Conservation (phyloP, 2,888 invertebrate genomes). For the Linnaemya vulpina region DNA sequence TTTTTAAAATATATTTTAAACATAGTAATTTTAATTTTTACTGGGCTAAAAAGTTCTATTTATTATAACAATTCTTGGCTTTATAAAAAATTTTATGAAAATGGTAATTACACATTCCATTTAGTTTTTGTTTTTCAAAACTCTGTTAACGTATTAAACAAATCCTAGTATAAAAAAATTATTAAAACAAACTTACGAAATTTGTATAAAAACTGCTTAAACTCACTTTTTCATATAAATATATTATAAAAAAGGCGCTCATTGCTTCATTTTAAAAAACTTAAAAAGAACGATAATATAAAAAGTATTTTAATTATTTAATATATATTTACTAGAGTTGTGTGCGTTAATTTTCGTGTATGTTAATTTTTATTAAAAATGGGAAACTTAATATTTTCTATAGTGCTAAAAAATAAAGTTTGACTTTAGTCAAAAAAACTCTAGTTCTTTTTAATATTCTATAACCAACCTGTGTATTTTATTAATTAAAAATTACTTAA, state of each 20-base stretch:
- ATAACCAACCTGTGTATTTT: conserved; percentile 37
- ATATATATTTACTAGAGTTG: conserved; percentile 59
- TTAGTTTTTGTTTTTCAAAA: conserved; percentile 9
- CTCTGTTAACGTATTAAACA: conserved; percentile 65
- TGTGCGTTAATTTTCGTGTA: conserved; percentile 65
- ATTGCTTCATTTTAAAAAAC: conserved; percentile 67
- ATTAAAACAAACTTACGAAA: conserved; percentile 37
- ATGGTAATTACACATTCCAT: not conserved
- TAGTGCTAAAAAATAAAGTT: conserved; percentile 63
- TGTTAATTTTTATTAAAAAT: conserved; percentile 73
- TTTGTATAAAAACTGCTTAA: conserved; percentile 60
- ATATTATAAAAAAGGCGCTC: conserved; percentile 61
- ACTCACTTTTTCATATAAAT: conserved; percentile 62
- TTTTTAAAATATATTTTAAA: too few species aligned
- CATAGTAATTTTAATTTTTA: too few species aligned
- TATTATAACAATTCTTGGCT: too few species aligned
- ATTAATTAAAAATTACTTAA: conserved; percentile 57
- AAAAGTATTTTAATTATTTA: conserved; percentile 70
- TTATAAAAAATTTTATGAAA: not conserved
- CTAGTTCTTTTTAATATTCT: conserved; percentile 42
- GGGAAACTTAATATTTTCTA: conserved; percentile 14
- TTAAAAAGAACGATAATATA: conserved; percentile 53
- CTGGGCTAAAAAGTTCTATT: too few species aligned
- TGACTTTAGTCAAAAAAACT: conserved; percentile 58
- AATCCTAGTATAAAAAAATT: conserved; percentile 49